phyloP scores from a whole-genome alignment of 2,888 invertebrate species.

The Sinodicranocentrus sp. region DNA sequence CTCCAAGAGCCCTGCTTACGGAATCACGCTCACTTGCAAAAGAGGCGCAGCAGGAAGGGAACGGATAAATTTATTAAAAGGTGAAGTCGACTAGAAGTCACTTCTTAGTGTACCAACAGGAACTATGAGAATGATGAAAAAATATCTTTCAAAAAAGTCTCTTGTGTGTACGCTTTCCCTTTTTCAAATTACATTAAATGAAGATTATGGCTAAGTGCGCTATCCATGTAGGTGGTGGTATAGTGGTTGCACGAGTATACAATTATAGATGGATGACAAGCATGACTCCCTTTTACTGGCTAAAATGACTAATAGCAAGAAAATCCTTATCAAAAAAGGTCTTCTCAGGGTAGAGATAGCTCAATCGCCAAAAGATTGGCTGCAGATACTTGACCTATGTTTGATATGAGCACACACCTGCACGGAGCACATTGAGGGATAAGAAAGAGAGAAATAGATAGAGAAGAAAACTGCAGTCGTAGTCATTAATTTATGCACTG shows the following conservation, averaged over 20 bases:
- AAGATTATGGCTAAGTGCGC: conserved; percentile 24
- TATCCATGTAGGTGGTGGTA: conserved; percentile 13
- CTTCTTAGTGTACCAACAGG: conserved; percentile 50
- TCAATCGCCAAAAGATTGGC: neutral
- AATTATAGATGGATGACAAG: conserved; percentile 26
- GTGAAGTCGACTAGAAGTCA: conserved; percentile 24
- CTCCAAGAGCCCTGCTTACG: neutral
- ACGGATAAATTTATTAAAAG: conserved; percentile 34
- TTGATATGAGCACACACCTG: no score
- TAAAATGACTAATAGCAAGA: neutral
- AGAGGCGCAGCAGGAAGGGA: conserved; percentile 50
- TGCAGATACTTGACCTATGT: conserved; percentile 13
- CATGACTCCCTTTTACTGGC: neutral
- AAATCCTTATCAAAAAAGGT: conserved; percentile 6
- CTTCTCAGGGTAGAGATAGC: neutral
- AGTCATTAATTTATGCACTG: no score
- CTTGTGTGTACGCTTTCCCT: conserved; percentile 61
- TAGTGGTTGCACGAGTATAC: conserved; percentile 28
- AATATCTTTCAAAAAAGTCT: conserved; percentile 35
- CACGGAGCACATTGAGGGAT: no score
- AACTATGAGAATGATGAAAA: conserved; percentile 40
- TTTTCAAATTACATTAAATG: conserved; percentile 46
- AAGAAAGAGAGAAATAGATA: no score
- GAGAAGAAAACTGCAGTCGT: no score
- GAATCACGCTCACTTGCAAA: conserved; percentile 4